phyloP scores from a whole-genome alignment of 2,888 invertebrate genomes.

The Prosopocoilus inquinatus region DNA sequence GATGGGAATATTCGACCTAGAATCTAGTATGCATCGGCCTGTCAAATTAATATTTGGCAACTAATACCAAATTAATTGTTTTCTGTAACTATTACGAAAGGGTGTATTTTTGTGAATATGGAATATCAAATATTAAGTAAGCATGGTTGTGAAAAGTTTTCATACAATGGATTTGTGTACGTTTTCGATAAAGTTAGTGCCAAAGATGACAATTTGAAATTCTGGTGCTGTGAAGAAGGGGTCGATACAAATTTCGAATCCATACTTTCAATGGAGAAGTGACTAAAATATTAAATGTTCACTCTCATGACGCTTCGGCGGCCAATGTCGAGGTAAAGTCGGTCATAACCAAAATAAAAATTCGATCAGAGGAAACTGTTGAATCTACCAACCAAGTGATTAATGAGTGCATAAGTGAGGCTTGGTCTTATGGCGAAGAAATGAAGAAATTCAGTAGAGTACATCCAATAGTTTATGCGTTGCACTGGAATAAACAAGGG shows the following conservation, averaged over 20 bases:
- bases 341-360: conserved; percentile 9
- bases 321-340: conserved; percentile 6
- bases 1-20: too few species aligned
- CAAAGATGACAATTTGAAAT: conserved; percentile 4
- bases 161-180: background rate
- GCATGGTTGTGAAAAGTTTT: conserved; percentile 3
- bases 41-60: too few species aligned
- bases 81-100: too few species aligned
- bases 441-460: conserved; percentile 8
- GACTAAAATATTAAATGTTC: conserved; percentile 13
- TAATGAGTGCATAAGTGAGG: conserved; percentile 5
- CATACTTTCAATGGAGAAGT: conserved; percentile 11
- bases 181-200: conserved; percentile 1
- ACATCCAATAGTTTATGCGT: conserved; percentile 8
- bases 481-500: conserved; percentile 11
- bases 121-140: background rate
- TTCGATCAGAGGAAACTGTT: conserved; percentile 8
- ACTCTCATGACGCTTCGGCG: conserved; percentile 11
- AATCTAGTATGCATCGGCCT: too few species aligned
- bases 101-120: too few species aligned
- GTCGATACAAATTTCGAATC: conserved; percentile 11
- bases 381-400: conserved; percentile 6
- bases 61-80: too few species aligned
- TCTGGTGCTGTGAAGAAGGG: conserved; percentile 17
- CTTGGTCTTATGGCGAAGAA: conserved; percentile 4